Conservation (phyloP, 2,797 vertebrate species). For the Pachyuromys duprasi region DNA sequence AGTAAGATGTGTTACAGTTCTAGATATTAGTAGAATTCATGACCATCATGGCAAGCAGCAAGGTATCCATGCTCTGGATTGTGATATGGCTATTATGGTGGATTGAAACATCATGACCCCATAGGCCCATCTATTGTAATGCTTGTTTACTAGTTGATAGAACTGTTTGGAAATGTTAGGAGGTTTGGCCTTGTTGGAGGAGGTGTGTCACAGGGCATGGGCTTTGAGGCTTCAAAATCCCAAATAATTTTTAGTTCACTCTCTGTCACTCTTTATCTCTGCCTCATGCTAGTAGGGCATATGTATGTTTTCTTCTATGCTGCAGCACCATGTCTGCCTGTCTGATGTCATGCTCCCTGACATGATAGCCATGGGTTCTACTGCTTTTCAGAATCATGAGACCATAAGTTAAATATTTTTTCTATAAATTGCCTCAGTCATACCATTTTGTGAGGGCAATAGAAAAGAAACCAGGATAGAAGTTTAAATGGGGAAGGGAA, state of each 20-base stretch:
- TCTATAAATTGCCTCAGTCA: neutral
- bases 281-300: neutral
- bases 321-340: neutral
- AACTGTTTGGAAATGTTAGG: neutral
- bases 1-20: neutral
- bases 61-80: neutral
- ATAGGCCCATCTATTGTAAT: too few relatives aligned
- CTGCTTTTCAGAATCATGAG: neutral
- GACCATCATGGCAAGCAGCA: too few relatives aligned
- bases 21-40: too few relatives aligned
- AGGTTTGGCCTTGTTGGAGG: neutral
- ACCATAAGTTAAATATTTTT: neutral
- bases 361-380: too few relatives aligned
- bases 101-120: neutral
- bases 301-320: neutral
- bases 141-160: neutral
- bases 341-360: neutral
- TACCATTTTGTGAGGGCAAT: neutral
- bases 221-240: neutral
- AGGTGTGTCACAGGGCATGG: neutral
- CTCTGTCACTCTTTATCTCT: neutral
- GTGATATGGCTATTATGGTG: too few relatives aligned
- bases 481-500: neutral
- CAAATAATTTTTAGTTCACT: too few relatives aligned
- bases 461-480: neutral